Percentiles rank a stretch among this genome's conserved stretches.
These are phyloP conservation scores for Chalcosyrphus nemorum DNA, from an alignment of 2,888 invertebrate genomes.

Conservation along the genomic window DNA sequence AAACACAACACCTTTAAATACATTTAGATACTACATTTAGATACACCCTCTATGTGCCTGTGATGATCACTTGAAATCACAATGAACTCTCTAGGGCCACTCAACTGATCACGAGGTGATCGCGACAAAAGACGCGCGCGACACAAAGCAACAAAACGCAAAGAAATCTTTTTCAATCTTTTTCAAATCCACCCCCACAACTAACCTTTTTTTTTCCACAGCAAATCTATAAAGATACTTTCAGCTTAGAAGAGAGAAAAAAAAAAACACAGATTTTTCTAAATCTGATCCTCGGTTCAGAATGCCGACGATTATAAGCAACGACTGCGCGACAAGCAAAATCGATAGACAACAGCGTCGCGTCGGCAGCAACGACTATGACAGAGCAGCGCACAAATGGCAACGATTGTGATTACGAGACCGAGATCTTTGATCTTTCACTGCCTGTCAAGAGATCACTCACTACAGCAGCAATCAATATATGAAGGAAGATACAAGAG, in stretches of 20 bases:
- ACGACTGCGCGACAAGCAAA: slow-evolving; percentile 25
- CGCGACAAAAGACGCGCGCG: slow-evolving; percentile 16
- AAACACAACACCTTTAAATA: slow-evolving; percentile 15
- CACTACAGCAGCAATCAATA: slow-evolving; percentile 50
- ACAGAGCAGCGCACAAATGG: slow-evolving; percentile 42
- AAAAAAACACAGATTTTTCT: slow-evolving; percentile 30
- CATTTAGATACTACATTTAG: neutral
- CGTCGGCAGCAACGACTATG: slow-evolving; percentile 17
- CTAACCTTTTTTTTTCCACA: neutral
- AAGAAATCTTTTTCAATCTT: no score
- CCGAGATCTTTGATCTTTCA: slow-evolving; percentile 79
- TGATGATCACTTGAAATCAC: slow-evolving; percentile 37
- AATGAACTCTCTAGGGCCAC: slow-evolving; percentile 53
- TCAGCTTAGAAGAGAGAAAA: no score
- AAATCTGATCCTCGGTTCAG: slow-evolving; percentile 43
- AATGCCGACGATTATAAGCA: slow-evolving; percentile 35
- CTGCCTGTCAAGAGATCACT: slow-evolving; percentile 77
- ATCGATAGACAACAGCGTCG: slow-evolving; percentile 24
- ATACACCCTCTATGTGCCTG: neutral
- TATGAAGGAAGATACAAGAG: slow-evolving; percentile 49
- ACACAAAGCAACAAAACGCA: neutral
- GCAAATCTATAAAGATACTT: neutral
- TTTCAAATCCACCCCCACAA: slow-evolving; percentile 29
- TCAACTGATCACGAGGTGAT: slow-evolving; percentile 50
- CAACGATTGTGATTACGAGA: slow-evolving; percentile 75